These are phyloP conservation scores for Hybos culiciformis DNA, from an alignment of 2,888 invertebrate genomes.

Conservation along the genomic window DNA sequence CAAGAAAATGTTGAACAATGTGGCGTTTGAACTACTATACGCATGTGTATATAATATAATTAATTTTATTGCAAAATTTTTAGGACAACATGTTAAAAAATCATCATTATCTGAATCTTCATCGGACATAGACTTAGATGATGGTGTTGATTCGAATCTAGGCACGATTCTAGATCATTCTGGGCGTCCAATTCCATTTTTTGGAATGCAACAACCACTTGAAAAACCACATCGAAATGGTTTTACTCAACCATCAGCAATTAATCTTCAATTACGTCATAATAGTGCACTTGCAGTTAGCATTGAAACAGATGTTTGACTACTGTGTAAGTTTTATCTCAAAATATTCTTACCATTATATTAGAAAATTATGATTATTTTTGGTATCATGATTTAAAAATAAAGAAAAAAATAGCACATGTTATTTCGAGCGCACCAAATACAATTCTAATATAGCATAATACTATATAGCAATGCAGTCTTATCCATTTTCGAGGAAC, in stretches of 20 bases:
- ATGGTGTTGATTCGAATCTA: conserved; percentile 49
- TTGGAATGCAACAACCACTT: conserved; percentile 32
- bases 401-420: too few relatives aligned
- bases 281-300: conserved; percentile 75
- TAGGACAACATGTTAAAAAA: conserved; percentile 82
- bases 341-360: too few relatives aligned
- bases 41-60: too few relatives aligned
- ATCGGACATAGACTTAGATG: conserved; percentile 87
- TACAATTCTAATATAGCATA: too few relatives aligned
- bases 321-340: conserved; percentile 63
- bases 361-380: too few relatives aligned
- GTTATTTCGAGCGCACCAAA: too few relatives aligned
- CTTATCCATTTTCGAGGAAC: too few relatives aligned
- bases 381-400: too few relatives aligned
- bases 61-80: too few relatives aligned
- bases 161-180: conserved; percentile 36
- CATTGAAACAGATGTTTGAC: conserved; percentile 93
- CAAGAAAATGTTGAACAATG: too few relatives aligned
- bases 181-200: conserved; percentile 35
- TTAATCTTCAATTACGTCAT: conserved; percentile 43
- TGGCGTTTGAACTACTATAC: too few relatives aligned
- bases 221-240: conserved; percentile 34
- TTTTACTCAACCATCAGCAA: conserved; percentile 19
- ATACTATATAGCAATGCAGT: too few relatives aligned
- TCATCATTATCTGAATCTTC: conserved; percentile 76